Evolutionary conservation across 1,140 invertebrate genomes (phyloP).

Genomic region (Orussus abietinus): DNA sequence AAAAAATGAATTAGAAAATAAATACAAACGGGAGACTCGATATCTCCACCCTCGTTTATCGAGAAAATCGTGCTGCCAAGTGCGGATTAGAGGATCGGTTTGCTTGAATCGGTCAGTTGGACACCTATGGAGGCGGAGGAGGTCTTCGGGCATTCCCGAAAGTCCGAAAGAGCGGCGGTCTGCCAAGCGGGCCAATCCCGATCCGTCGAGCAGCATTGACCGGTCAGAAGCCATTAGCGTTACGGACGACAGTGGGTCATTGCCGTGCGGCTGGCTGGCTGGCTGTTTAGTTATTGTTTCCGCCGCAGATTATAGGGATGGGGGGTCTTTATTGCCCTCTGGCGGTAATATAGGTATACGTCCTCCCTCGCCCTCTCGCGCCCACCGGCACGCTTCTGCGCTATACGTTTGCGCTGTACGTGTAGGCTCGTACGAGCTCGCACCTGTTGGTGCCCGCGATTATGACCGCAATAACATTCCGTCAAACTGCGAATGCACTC

Average conservation of each 20-base stretch:
- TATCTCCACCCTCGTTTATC: too few species aligned
- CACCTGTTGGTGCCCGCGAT: conserved; percentile 52
- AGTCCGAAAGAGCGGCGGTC: too few species aligned
- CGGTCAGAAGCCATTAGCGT: conserved; percentile 26
- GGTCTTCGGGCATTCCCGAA: too few species aligned
- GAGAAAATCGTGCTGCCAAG: too few species aligned
- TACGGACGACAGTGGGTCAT: conserved; percentile 32
- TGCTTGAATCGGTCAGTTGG: too few species aligned
- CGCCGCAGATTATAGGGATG: conserved; percentile 38
- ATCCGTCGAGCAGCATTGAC: too few species aligned
- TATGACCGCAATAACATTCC: conserved; percentile 54
- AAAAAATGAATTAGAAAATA: too few species aligned
- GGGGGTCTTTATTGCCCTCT: conserved; percentile 43
- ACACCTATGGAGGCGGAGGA: too few species aligned
- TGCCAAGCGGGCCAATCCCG: too few species aligned
- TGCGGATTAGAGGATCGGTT: too few species aligned
- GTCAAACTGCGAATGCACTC: conserved; percentile 41
- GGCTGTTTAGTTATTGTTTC: conserved; percentile 44
- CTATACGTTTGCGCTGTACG: conserved; percentile 14
- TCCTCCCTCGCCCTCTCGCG: conserved; percentile 18
- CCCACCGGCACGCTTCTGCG: conserved; percentile 20
- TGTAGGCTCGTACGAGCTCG: conserved; percentile 42
- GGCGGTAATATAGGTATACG: conserved; percentile 34
- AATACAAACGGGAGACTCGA: too few species aligned
- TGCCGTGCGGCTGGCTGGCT: conserved; percentile 20